These are phyloP conservation scores for Melanotaenia parkinsoni DNA, from an alignment of 2,797 vertebrate species.

Conservation along the genomic window DNA sequence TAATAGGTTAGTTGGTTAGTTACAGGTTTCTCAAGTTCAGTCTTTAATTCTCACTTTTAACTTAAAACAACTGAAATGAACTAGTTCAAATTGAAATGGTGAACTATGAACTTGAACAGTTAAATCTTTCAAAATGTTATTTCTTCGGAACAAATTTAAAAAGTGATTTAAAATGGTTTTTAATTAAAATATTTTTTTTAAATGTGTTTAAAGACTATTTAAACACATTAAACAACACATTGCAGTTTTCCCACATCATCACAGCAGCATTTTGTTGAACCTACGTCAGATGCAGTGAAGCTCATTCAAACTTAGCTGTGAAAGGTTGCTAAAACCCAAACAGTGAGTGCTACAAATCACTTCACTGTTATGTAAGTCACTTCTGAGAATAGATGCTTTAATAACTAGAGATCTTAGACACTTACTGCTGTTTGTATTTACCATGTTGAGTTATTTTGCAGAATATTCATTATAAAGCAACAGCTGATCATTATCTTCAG, in stretches of 20 bases:
- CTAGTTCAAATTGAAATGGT: no score
- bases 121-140: slow-evolving; percentile 10
- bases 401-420: slow-evolving; percentile 22
- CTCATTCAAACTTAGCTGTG: slow-evolving; percentile 42
- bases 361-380: slow-evolving; percentile 31
- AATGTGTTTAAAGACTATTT: slow-evolving; percentile 4
- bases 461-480: slow-evolving; percentile 40
- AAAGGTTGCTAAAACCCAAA: slow-evolving; percentile 36
- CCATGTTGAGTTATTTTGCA: slow-evolving; percentile 12
- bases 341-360: slow-evolving; percentile 47
- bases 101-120: neutral
- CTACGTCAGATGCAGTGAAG: slow-evolving; percentile 41
- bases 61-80: no score
- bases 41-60: no score
- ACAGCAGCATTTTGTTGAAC: slow-evolving; percentile 25
- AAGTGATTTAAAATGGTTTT: neutral
- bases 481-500: slow-evolving; percentile 17
- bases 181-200: neutral
- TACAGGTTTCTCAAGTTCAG: no score
- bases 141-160: neutral
- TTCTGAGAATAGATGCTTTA: slow-evolving; percentile 31
- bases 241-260: slow-evolving; percentile 9
- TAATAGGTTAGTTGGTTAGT: no score
- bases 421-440: slow-evolving; percentile 25
- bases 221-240: slow-evolving; percentile 1